These are phyloP conservation scores for Pyrgilauda ruficollis DNA, from an alignment of 2,113 vertebrate genomes.

Conservation along the genomic window DNA sequence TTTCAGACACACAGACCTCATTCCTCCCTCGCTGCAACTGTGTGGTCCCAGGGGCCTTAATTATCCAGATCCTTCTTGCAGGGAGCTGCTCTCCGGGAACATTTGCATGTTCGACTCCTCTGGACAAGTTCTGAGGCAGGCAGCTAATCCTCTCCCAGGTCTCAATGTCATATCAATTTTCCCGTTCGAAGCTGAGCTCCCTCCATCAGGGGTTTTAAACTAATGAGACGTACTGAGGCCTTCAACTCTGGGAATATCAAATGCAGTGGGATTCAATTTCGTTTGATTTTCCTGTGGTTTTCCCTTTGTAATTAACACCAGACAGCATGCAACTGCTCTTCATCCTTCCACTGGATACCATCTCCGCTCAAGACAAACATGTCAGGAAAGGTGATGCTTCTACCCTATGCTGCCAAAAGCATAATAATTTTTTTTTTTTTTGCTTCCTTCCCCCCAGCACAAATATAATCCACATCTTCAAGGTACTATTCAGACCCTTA, in stretches of 20 bases:
- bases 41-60: constrained; percentile 1
- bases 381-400: constrained; percentile 16
- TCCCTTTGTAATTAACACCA: constrained; percentile 57
- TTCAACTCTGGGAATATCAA: constrained; percentile 67
- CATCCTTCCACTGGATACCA: background rate
- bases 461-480: background rate
- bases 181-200: constrained; percentile 62
- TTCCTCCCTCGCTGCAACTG: background rate
- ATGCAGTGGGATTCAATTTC: constrained; percentile 3
- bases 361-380: background rate
- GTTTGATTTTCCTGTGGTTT: constrained; percentile 36
- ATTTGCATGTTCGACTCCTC: constrained; percentile 38
- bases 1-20: background rate
- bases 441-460: background rate
- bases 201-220: constrained; percentile 59
- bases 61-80: constrained; percentile 8
- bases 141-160: constrained; percentile 62
- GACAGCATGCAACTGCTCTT: background rate
- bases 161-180: constrained; percentile 75
- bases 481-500: background rate
- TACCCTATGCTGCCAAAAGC: background rate
- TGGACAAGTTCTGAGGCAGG: constrained; percentile 37
- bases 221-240: constrained; percentile 64
- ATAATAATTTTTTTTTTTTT: background rate
- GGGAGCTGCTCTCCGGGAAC: background rate